Evolutionary conservation across 2,888 invertebrate species (phyloP).

Genomic region (Halocaridina rubra): DNA sequence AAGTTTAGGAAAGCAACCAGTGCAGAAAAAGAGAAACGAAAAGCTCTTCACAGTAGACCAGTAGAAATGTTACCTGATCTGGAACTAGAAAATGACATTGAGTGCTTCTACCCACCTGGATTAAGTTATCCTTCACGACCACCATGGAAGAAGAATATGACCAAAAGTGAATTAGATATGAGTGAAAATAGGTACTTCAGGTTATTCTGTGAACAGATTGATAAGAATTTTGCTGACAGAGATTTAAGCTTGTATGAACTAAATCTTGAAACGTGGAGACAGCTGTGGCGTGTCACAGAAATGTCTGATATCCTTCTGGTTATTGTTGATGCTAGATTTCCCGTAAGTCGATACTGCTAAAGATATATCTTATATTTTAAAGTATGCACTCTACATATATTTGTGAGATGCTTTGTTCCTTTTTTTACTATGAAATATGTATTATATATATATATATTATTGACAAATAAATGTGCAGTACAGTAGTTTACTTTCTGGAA

Average conservation of each 20-base stretch:
- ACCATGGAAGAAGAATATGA: conserved; percentile 83
- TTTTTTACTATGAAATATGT: too few species aligned
- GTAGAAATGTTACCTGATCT: background rate
- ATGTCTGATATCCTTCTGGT: conserved; percentile 90
- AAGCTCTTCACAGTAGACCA: conserved; percentile 39
- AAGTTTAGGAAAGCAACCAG: conserved; percentile 46
- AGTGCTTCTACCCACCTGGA: conserved; percentile 77
- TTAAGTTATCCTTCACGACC: conserved; percentile 87
- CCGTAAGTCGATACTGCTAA: too few species aligned
- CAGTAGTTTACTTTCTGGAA: background rate
- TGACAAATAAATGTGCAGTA: background rate
- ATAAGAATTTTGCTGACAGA: conserved; percentile 12
- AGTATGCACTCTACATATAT: too few species aligned
- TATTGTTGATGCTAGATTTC: conserved; percentile 87
- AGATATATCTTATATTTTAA: too few species aligned
- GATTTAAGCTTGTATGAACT: conserved; percentile 88
- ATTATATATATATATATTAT: background rate
- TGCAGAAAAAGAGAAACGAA: conserved; percentile 31
- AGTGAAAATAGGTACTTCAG: conserved; percentile 85
- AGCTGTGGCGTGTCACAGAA: conserved; percentile 94
- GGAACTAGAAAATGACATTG: conserved; percentile 77
- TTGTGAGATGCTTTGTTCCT: too few species aligned
- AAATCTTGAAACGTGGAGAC: conserved; percentile 96
- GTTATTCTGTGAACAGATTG: conserved; percentile 50
- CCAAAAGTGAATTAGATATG: conserved; percentile 78